Conservation (phyloP, 2,888 invertebrate species). For the Polymixis flavicincta region DNA sequence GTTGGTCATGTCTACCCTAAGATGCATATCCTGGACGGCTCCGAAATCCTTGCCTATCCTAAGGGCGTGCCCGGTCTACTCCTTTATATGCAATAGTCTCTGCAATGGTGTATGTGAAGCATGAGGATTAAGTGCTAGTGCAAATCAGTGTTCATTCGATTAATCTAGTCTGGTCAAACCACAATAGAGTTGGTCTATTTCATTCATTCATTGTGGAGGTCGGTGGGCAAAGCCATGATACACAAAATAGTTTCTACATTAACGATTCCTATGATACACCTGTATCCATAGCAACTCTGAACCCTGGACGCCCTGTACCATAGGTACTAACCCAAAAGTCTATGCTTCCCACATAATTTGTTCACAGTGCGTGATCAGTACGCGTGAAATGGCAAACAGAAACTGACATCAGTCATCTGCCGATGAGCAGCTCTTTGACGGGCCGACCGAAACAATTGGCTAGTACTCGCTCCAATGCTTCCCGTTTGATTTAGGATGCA, state of each 20-base stretch:
- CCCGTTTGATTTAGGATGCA: slow-evolving; percentile 19
- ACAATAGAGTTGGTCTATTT: no score
- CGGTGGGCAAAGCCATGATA: background rate
- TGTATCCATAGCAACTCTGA: background rate
- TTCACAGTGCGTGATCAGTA: slow-evolving; percentile 27
- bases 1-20: no score
- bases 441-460: slow-evolving; percentile 38
- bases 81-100: no score
- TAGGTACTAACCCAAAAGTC: background rate
- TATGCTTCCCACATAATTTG: slow-evolving; percentile 11
- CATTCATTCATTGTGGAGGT: no score
- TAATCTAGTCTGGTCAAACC: no score
- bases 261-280: no score
- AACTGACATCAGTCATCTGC: slow-evolving; percentile 17
- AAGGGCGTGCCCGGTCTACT: no score
- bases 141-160: no score
- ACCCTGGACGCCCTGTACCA: background rate
- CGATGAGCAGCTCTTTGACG: slow-evolving; percentile 49
- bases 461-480: slow-evolving; percentile 16
- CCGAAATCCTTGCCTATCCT: no score
- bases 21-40: no score
- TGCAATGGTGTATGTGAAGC: no score
- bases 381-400: slow-evolving; percentile 40
- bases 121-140: no score
- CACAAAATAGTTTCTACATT: background rate